A percentile compares a stretch with the other conserved stretches of the same genome.
These are phyloP conservation scores for Drosophila peninsularis DNA, from an alignment of 2,888 invertebrate genomes.

Conservation along the genomic window DNA sequence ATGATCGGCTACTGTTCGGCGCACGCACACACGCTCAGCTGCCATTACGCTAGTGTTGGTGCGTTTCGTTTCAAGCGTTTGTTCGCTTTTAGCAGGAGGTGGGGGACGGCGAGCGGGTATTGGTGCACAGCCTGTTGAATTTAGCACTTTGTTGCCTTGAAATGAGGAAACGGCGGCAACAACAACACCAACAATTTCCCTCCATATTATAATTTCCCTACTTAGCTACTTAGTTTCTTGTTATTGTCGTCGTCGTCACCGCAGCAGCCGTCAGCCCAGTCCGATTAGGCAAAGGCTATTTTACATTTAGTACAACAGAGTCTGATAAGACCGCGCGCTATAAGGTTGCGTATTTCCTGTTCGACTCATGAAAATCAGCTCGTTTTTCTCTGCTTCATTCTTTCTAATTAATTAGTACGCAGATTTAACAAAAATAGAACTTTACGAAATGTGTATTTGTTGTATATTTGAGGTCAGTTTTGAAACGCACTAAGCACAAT, in stretches of 20 bases:
- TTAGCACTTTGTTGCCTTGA: constrained; percentile 83
- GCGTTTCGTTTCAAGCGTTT: constrained; percentile 9
- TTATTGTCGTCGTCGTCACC: constrained; percentile 45
- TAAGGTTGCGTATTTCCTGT: constrained; percentile 83
- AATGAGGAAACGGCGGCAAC: constrained; percentile 74
- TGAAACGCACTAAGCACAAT: constrained; percentile 60
- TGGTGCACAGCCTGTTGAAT: constrained; percentile 49
- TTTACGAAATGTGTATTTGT: constrained; percentile 56
- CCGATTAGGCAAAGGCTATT: constrained; percentile 82
- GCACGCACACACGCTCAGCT: constrained; percentile 39
- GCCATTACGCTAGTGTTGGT: constrained; percentile 35
- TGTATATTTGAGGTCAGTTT: constrained; percentile 70
- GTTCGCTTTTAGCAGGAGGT: neutral
- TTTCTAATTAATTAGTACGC: constrained; percentile 61
- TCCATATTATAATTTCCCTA: constrained; percentile 61
- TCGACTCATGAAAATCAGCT: constrained; percentile 41
- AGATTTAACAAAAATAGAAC: constrained; percentile 63
- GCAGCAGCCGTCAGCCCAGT: constrained; percentile 22
- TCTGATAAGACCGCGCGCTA: constrained; percentile 74
- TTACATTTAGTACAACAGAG: constrained; percentile 42
- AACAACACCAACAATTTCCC: constrained; percentile 36
- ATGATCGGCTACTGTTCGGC: constrained; percentile 29
- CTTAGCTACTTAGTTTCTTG: constrained; percentile 38
- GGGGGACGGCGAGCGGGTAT: neutral
- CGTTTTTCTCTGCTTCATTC: neutral